Base-by-base conservation (phyloP, 2,113 vertebrate genomes). In the Limanda limanda region DNA sequence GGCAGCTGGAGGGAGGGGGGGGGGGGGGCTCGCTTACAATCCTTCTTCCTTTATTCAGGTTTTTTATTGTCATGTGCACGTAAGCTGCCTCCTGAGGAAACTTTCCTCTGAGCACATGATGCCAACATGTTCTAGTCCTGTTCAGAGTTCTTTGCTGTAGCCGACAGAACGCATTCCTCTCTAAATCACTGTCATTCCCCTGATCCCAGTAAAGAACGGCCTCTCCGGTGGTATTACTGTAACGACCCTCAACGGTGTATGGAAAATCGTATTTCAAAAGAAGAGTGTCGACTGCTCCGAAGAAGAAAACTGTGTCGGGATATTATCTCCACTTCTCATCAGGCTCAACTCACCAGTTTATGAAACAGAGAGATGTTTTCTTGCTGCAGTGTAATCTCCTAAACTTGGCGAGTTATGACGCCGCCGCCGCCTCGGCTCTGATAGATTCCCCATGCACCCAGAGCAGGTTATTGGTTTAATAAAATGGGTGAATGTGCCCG, bases 391-490 rank as follows among this genome's bases (percentile, higher is more conserved):
- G 31, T 12, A 5, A 42, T 42, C 68, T 70, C 59, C 60, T 56
- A 37, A 71, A 82, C 23, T 68, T 18, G 25, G 5, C 3, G 31
- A 25, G 71, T 71, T 78, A 70, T 35, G 62, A 54, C 47, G 31
- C 31, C 14, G 62, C 56, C 40, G 25, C 23, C 23, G 14, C 56
- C 60, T 35, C 24, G 0, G 45, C 68, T 48, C 62, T 51, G 78
- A 88, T 68, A 68, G 61, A 76, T 85, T 76, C 25, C 40, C 74
- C 21, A 62, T 54, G 31, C 54, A n/a, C 62, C 73, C 59, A 35
- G 40, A 72, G 83, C 35, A 48, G 62, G 80, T 87, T 89, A 87
- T 86, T 88, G 84, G 78, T 85, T 89, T 88, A 82, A 83, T 83
- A 63, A 83, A 77, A 84, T 66, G 74, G 74, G 71, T 51, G 62